phyloP scores from a whole-genome alignment of 2,797 vertebrate species.

The Rachycentron canadum region DNA sequence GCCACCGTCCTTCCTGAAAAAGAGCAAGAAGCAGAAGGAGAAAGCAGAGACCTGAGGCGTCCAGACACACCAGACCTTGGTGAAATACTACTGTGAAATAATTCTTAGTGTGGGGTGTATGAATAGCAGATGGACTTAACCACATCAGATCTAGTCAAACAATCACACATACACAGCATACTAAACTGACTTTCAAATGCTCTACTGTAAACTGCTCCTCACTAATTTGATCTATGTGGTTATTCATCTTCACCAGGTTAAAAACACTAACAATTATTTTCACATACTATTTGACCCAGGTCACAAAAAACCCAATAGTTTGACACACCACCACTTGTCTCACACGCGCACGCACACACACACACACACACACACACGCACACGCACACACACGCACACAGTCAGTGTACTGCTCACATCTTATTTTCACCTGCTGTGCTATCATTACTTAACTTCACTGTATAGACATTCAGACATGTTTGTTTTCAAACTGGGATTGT shows the following conservation, averaged over 20 bases:
- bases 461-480: constrained; percentile 49
- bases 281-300: constrained; percentile 73
- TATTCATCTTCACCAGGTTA: constrained; percentile 53
- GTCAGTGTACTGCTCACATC: constrained; percentile 50
- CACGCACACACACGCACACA: constrained; percentile 22
- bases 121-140: constrained; percentile 51
- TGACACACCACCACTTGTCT: constrained; percentile 50
- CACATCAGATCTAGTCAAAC: constrained; percentile 56
- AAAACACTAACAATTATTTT: constrained; percentile 61
- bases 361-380: constrained; percentile 21
- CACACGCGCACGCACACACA: not conserved
- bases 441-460: constrained; percentile 56
- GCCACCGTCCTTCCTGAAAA: constrained; percentile 95
- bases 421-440: constrained; percentile 65
- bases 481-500: constrained; percentile 45
- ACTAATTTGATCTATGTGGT: constrained; percentile 49
- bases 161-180: constrained; percentile 40
- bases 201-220: constrained; percentile 59
- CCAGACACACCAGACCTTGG: constrained; percentile 52
- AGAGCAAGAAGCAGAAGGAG: constrained; percentile 97
- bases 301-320: constrained; percentile 35
- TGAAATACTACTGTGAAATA: constrained; percentile 73
- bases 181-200: constrained; percentile 28
- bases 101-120: constrained; percentile 40
- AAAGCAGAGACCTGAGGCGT: constrained; percentile 91